Evolutionary conservation across 2,888 invertebrate genomes (phyloP), one percentile per base, ranked within the genome.

Genomic region (Troilus luridus): DNA sequence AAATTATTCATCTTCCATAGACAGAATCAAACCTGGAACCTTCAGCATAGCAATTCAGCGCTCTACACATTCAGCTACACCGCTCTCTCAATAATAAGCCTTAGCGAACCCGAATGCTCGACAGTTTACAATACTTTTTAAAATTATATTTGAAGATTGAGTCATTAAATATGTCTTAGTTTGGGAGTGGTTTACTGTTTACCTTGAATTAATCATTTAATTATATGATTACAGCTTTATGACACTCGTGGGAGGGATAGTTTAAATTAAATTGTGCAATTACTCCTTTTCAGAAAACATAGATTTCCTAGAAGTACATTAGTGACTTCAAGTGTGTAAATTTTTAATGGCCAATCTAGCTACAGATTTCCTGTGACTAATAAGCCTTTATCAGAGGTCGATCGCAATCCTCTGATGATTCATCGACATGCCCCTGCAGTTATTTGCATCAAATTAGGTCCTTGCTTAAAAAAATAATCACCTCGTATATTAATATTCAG

Each of bases 281-380:
- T 77, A 41, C 27, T 77, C 17, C 72, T 14, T 77, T 77, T 8
- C 7, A 77, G 27, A 77, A 72, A 72, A 27, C 10, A 1, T 72
- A 0, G 72, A 17, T 77, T 77, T 77, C 72, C 72, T 77, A 41
- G 72, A 77, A 77, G 27, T 19, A 41, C 72, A 27, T 77, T 77
- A 77, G 41, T 77, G 72, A 77, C 41, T 77, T 77, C 12, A 77
- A 41, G 72, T 77, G 72, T 41, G 72, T 77, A 77, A 77, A 77
- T 77, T 77, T 77, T 77, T 77, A 77, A 77, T 77, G 72, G 72
- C 17, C 72, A 41, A 41, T 77, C 72, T 17, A n/a, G 11, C 27
- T 27, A 77, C 72, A 77, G 41, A 77, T 77, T 77, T 77, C 72
- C 72, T 77, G 8, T 77, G 72, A 77, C 72, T 77, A 77, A 77